Percentiles rank a stretch among this genome's conserved stretches.
phyloP scores from a whole-genome alignment of 2,113 vertebrate genomes.

The Axis porcinus region DNA sequence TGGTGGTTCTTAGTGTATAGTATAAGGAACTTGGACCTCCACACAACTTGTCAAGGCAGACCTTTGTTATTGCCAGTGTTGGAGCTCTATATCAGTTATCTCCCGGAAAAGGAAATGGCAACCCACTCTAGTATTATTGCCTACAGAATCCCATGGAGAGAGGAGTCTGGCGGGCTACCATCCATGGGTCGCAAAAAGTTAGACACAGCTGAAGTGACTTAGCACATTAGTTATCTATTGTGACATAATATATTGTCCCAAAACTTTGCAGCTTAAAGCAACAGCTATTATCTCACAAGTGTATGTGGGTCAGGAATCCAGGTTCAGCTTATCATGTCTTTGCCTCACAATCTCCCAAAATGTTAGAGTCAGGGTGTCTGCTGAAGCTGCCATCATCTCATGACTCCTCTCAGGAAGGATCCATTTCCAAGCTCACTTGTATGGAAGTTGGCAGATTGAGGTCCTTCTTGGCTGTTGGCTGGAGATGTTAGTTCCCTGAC shows the following conservation, averaged over 20 bases:
- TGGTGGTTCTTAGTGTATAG: not conserved
- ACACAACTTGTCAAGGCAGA: not conserved
- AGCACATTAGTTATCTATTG: not conserved
- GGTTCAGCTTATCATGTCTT: not conserved
- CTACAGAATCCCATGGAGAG: not conserved
- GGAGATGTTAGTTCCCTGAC: not conserved
- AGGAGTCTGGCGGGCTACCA: not conserved
- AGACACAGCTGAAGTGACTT: not conserved
- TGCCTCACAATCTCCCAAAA: not conserved
- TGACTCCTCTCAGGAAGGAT: not conserved
- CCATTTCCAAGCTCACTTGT: not conserved
- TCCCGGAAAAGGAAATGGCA: not conserved
- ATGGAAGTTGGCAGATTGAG: not conserved
- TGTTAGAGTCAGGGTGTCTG: not conserved
- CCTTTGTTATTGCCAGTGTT: not conserved
- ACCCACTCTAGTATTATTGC: not conserved
- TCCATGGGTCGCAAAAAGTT: not conserved
- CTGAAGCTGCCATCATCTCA: not conserved
- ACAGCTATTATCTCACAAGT: not conserved
- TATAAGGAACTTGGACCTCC: not conserved
- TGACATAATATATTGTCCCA: not conserved
- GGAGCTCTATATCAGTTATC: not conserved
- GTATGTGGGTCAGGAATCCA: not conserved
- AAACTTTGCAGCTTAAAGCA: not conserved
- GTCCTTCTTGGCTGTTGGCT: not conserved